phyloP scores from a whole-genome alignment of 2,113 vertebrate genomes.

The Antechinus flavipes region DNA sequence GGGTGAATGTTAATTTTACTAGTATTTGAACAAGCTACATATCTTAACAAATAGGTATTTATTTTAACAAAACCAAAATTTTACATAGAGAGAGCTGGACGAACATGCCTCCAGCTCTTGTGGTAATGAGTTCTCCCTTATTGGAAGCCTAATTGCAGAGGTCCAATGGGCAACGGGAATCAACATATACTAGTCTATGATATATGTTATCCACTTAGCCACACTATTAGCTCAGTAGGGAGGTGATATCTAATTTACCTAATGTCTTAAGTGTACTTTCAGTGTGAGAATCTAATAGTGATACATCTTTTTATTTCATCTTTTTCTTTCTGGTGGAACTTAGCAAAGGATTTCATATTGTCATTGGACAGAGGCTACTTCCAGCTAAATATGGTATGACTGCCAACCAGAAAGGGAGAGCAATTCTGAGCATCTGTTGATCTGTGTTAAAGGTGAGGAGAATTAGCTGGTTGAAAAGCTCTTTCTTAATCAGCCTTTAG shows the following conservation, averaged over 20 bases:
- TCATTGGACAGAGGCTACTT: background rate
- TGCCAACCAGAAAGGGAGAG: background rate
- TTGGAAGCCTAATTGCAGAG: too few relatives aligned
- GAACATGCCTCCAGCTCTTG: too few relatives aligned
- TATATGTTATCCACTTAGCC: background rate
- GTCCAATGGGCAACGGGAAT: background rate
- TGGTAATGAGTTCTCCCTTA: too few relatives aligned
- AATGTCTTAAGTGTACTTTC: background rate
- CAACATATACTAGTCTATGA: background rate
- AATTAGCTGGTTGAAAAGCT: background rate
- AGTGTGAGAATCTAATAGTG: background rate
- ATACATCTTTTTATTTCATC: background rate
- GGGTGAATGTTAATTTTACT: background rate
- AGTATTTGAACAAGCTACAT: background rate
- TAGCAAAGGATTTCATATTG: background rate
- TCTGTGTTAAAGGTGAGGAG: background rate
- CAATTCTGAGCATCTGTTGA: background rate
- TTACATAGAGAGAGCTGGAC: background rate
- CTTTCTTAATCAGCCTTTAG: background rate
- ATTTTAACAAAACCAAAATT: background rate
- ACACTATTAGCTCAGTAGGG: background rate
- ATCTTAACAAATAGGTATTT: background rate
- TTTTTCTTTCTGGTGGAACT: background rate
- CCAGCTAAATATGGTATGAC: background rate
- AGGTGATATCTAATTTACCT: background rate